These are phyloP conservation scores for Micoletzkya japonica DNA, from an alignment of 2,888 invertebrate genomes.

Conservation along the genomic window DNA sequence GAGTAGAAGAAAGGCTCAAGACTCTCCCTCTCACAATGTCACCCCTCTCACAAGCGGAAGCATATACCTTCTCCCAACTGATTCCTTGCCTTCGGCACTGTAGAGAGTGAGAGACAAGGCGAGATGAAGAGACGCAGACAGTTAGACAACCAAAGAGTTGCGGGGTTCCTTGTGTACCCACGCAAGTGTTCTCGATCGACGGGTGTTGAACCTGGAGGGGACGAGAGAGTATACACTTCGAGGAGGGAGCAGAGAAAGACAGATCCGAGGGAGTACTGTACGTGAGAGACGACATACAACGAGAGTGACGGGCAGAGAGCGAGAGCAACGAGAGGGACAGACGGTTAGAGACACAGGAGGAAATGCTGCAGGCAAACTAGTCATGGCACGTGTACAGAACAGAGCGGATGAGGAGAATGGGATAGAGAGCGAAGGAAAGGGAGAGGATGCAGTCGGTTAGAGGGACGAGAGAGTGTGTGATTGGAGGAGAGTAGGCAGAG, in stretches of 20 bases:
- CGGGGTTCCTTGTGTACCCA: slow-evolving; percentile 16
- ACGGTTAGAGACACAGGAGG: neutral
- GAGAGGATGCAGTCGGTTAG: neutral
- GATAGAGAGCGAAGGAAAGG: neutral
- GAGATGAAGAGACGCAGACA: neutral
- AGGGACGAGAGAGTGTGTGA: neutral
- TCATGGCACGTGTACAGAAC: neutral
- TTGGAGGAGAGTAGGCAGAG: neutral
- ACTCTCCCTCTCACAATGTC: too few relatives aligned
- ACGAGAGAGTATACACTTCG: neutral
- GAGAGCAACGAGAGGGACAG: neutral
- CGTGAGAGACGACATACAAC: neutral
- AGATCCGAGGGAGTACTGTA: too few relatives aligned
- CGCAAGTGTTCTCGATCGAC: slow-evolving; percentile 10
- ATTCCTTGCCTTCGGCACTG: too few relatives aligned
- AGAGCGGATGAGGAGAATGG: slow-evolving; percentile 1
- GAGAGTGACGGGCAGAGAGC: neutral
- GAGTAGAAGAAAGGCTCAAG: neutral
- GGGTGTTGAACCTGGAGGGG: neutral
- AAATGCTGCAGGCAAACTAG: slow-evolving; percentile 20
- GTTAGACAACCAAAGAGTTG: neutral
- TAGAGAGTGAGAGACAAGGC: neutral
- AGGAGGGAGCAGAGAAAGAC: too few relatives aligned
- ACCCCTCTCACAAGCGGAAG: too few relatives aligned
- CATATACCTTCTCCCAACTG: too few relatives aligned